Evolutionary conservation across 2,888 invertebrate genomes (phyloP).

Genomic region (Drosophila borealis): DNA sequence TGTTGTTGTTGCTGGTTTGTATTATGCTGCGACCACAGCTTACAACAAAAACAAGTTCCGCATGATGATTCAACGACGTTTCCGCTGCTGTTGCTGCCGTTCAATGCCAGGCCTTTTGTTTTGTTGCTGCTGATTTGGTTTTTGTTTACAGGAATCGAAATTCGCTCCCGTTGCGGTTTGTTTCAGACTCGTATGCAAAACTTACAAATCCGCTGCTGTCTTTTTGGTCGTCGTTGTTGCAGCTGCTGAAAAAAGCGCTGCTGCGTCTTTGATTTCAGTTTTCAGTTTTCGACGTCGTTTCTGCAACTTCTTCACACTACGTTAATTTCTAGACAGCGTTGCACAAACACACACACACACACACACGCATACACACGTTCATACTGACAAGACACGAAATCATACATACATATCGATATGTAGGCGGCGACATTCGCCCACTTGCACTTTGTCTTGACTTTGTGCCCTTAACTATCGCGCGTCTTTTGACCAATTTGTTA

Average conservation of each 20-base stretch:
- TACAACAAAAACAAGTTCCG: conserved; percentile 72
- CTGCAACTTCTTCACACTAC: conserved; percentile 67
- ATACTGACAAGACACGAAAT: conserved; percentile 24
- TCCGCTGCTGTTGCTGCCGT: conserved; percentile 47
- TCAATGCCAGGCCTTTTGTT: conserved; percentile 47
- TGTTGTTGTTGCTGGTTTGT: conserved; percentile 32
- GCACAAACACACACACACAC: conserved; percentile 42
- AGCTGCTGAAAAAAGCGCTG: conserved; percentile 34
- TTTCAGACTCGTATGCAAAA: conserved; percentile 4
- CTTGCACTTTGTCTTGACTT: conserved; percentile 53
- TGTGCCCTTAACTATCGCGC: conserved; percentile 44
- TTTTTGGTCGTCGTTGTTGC: conserved; percentile 28
- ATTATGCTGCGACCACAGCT: conserved; percentile 40
- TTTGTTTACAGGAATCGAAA: conserved; percentile 60
- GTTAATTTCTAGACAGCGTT: conserved; percentile 70
- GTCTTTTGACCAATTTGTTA: conserved; percentile 46
- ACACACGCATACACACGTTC: neutral
- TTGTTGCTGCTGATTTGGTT: conserved; percentile 38
- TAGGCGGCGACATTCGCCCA: conserved; percentile 57
- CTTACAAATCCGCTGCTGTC: conserved; percentile 38
- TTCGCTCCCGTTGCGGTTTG: conserved; percentile 12
- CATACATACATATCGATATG: conserved; percentile 57
- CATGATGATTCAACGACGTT: conserved; percentile 73
- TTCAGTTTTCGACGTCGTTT: conserved; percentile 45
- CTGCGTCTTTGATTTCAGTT: conserved; percentile 25